These are phyloP conservation scores for Apodemus speciosus DNA, from an alignment of 2,113 vertebrate genomes.

Conservation along the genomic window DNA sequence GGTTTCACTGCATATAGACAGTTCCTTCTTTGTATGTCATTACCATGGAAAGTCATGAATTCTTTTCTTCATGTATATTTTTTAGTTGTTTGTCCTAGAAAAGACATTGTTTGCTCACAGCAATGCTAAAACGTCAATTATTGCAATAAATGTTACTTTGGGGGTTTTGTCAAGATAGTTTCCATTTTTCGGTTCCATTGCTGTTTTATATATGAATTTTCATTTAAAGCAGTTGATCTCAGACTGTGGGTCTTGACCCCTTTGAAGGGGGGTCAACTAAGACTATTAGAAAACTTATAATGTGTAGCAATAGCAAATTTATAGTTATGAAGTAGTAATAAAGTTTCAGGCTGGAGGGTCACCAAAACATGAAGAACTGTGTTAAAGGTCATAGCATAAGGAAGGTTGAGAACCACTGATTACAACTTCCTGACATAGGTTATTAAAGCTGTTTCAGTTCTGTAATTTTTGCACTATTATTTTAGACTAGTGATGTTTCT, in stretches of 20 bases:
- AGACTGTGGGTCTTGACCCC: not conserved
- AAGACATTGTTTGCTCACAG: not conserved
- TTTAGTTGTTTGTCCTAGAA: conserved; percentile 18
- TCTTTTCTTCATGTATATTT: not conserved
- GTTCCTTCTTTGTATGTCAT: not conserved
- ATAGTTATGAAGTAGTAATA: not conserved
- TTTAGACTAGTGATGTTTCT: not conserved
- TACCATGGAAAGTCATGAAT: not conserved
- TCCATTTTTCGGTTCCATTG: not conserved
- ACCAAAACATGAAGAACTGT: not conserved
- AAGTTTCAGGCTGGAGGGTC: not conserved
- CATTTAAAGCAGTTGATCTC: not conserved
- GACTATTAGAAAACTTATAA: not conserved
- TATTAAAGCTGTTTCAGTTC: not conserved
- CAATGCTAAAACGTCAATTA: not conserved
- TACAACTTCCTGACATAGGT: not conserved
- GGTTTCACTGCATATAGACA: not conserved
- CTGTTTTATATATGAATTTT: not conserved
- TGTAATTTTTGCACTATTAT: not conserved
- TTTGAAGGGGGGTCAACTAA: not conserved
- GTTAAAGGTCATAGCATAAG: not conserved
- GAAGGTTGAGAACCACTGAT: not conserved
- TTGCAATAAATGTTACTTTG: not conserved
- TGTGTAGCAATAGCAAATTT: not conserved
- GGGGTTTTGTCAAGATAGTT: not conserved